Percentiles rank a stretch among this genome's conserved stretches.
Conservation (phyloP, 2,888 invertebrate species). For the Bombylius major region DNA sequence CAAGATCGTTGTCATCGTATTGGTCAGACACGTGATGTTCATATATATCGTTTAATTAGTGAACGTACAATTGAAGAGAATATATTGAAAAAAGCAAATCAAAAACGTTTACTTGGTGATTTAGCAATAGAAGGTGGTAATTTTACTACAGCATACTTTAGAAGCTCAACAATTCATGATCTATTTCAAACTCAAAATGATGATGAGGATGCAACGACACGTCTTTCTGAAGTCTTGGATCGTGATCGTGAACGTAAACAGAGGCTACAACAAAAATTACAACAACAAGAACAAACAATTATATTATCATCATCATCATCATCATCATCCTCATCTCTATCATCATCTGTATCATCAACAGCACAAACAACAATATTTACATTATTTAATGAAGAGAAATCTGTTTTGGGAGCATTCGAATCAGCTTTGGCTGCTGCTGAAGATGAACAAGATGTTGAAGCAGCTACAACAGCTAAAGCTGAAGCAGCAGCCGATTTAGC, state of each 20-base stretch:
- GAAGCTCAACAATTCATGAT: conserved; percentile 84
- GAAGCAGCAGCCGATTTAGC: conserved; percentile 83
- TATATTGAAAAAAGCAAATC: conserved; percentile 96
- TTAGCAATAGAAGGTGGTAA: conserved; percentile 98
- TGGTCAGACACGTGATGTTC: conserved; percentile 97
- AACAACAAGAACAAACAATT: conserved; percentile 8
- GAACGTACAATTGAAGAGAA: conserved; percentile 98
- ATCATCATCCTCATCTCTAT: conserved; percentile 17
- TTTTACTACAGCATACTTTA: conserved; percentile 95
- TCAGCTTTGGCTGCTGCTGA: conserved; percentile 81
- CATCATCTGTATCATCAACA: conserved; percentile 14
- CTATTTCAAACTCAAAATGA: conserved; percentile 68
- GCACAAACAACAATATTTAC: conserved; percentile 8
- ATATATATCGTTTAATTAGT: conserved; percentile 93
- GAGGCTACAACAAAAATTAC: conserved; percentile 11
- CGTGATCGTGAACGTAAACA: conserved; percentile 37
- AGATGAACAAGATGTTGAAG: conserved; percentile 89
- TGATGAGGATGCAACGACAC: conserved; percentile 43
- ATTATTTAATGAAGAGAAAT: conserved; percentile 40
- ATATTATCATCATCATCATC: conserved; percentile 14
- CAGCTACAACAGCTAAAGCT: conserved; percentile 76
- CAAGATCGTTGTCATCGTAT: conserved; percentile 97
- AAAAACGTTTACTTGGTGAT: conserved; percentile 90
- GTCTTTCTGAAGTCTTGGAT: conserved; percentile 46
- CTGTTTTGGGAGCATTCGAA: conserved; percentile 55